Evolutionary conservation across 2,888 invertebrate genomes (phyloP), one percentile per base, ranked within the genome.

Genomic region (Stenurella melanura): DNA sequence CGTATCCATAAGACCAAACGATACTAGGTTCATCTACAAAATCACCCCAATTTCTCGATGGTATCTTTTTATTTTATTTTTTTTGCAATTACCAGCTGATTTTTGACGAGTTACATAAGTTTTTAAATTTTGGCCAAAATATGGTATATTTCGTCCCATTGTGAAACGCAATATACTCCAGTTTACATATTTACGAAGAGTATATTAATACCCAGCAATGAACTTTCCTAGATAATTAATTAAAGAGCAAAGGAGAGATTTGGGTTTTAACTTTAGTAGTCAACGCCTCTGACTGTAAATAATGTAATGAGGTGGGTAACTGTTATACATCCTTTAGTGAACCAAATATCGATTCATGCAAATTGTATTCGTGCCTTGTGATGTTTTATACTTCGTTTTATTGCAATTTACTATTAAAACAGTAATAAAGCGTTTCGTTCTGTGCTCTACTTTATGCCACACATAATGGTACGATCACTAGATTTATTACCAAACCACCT

Each of bases 341-440:
- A 26, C 50, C 72, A 54, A 72, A 72, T 72, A 72, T 72, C 72
- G 72, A 72, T 54, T 54, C 58, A 72, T 72, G 72, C 72, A 72
- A 72, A 72, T 72, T 54, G 61, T 17, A 63, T 63, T 72, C 61
- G 72, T 63, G 72, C 54, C 38, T 54, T 50, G 5, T 50, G 18
- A 19, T 70, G 60, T 63, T 63, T 72, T 72, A 72, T 72, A 54
- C 67, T 21, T 72, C 18, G 72, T 72, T 72, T 72, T 72, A 26
- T 63, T 72, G 56, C 63, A 72, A 54, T 63, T 72, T 63, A 60
- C 63, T 30, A 50, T 21, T 19, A 54, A 50, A 63, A 50, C 30
- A 21, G 26, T 34, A 63, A 58, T 72, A 72, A 72, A 72, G 26
- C 72, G 61, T 42, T 50, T 72, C 50, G 17, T 61, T 71, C 42